Percentiles rank a stretch among this genome's conserved stretches.
phyloP scores from a whole-genome alignment of 2,888 invertebrate species.

The Pemphredon lugubris region DNA sequence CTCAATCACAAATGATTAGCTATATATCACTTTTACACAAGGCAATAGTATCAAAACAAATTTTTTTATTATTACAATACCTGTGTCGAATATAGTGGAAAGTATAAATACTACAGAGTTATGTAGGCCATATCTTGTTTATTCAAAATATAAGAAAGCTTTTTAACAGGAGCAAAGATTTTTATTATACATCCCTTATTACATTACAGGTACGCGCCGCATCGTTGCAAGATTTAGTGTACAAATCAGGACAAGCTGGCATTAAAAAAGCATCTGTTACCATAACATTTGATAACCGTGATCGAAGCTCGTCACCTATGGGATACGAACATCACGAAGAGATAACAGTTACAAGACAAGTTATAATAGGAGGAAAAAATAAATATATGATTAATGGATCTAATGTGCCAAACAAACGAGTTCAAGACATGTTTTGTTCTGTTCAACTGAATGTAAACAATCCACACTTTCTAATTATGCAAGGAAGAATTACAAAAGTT shows the following conservation, averaged over 20 bases:
- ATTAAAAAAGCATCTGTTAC: constrained; percentile 97
- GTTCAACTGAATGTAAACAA: constrained; percentile 99
- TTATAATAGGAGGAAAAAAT: constrained; percentile 93
- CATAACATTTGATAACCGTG: constrained; percentile 95
- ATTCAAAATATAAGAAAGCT: too few species aligned
- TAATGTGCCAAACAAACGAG: constrained; percentile 93
- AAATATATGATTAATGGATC: constrained; percentile 97
- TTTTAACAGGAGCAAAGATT: too few species aligned
- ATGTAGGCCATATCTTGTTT: background rate
- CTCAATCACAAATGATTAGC: too few species aligned
- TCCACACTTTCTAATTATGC: constrained; percentile 99
- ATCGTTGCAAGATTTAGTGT: constrained; percentile 97
- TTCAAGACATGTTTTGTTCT: constrained; percentile 97
- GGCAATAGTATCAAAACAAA: too few species aligned
- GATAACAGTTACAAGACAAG: constrained; percentile 95
- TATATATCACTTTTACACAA: too few species aligned
- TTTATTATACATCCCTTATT: too few species aligned
- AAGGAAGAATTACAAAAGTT: constrained; percentile 99
- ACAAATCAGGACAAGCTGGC: constrained; percentile 98
- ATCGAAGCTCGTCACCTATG: constrained; percentile 90
- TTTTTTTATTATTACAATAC: background rate
- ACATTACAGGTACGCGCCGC: constrained; percentile 91
- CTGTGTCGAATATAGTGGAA: background rate
- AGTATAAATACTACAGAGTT: background rate
- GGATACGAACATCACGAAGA: constrained; percentile 96